Evolutionary conservation across 2,113 vertebrate genomes (phyloP), one percentile per base, ranked within the genome.

Genomic region (Perca fluviatilis): DNA sequence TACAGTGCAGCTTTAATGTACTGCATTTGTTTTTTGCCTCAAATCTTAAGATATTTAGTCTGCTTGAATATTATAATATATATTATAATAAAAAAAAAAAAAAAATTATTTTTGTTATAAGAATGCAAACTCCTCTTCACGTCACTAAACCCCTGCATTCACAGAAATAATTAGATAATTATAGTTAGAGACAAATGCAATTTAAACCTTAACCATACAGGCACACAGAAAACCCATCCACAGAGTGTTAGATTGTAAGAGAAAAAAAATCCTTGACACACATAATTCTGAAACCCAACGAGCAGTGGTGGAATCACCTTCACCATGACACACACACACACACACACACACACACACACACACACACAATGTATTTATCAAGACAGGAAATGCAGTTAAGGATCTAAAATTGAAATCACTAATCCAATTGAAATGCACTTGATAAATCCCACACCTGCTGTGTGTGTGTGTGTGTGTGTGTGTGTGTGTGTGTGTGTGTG

Each of bases 331-430:
- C 53, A 23, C 53, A 23, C 53, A 56, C 53, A 54, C 21, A n/a
- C 51, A 54, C 33, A 1, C 19, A 40, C 49, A 54, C 49, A 50
- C 50, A 49, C 8, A 63, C 30, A 50, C 6, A 19, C 23, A 50
- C 66, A 72, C 53, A 19, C 33, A 33, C 18, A 60, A 18, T 77
- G 53, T 6, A 77, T 74, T 62, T 61, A 80, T 63, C 43, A 51
- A 46, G 43, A 18, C 4, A 5, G 50, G 27, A 27, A 60, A 74
- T n/a, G 11, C 25, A 33, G 47, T 54, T 5, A 23, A n/a, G 12
- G 16, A 46, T 67, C 13, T n/a, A 43, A 27, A 63, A 58, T 25
- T 56, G 60, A 51, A 57, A 68, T 72, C n/a, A 67, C 4, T 43
- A 21, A 68, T 72, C 25, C 0, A 64, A 46, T 61, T 36, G 58